Conservation (phyloP, 2,797 vertebrate species). For the Acomys russatus region DNA sequence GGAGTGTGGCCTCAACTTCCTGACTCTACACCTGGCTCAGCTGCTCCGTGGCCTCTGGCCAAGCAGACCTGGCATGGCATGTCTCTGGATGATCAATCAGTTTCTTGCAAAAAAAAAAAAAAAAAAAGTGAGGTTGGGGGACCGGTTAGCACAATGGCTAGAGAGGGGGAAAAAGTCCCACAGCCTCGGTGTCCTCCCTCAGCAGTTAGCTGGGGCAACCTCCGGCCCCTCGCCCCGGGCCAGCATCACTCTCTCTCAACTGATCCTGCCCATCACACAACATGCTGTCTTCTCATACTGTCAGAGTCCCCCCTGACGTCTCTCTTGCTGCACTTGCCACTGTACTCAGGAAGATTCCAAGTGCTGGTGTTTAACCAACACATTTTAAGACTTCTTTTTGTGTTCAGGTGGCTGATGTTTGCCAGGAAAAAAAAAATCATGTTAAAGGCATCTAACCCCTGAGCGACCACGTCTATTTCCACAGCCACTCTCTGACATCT, state of each 20-base stretch:
- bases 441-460: background rate
- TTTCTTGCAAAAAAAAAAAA: background rate
- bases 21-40: accelerated
- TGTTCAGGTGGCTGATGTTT: slow-evolving; percentile 4
- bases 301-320: background rate
- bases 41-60: background rate
- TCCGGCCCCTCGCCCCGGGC: too few species aligned
- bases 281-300: background rate
- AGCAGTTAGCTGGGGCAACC: background rate
- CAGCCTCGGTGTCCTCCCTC: too few species aligned
- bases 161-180: accelerated
- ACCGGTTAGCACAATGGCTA: accelerated
- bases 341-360: background rate
- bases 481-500: background rate
- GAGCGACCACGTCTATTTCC: background rate
- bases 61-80: accelerated
- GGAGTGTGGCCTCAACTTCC: accelerated
- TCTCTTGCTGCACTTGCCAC: background rate
- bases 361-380: background rate
- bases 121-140: background rate
- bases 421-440: background rate
- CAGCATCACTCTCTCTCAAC: background rate
- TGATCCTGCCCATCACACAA: too few species aligned
- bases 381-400: background rate
- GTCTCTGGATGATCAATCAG: background rate